Evolutionary conservation across 2,888 invertebrate species (phyloP).

Genomic region (Habrosyne pyritoides): DNA sequence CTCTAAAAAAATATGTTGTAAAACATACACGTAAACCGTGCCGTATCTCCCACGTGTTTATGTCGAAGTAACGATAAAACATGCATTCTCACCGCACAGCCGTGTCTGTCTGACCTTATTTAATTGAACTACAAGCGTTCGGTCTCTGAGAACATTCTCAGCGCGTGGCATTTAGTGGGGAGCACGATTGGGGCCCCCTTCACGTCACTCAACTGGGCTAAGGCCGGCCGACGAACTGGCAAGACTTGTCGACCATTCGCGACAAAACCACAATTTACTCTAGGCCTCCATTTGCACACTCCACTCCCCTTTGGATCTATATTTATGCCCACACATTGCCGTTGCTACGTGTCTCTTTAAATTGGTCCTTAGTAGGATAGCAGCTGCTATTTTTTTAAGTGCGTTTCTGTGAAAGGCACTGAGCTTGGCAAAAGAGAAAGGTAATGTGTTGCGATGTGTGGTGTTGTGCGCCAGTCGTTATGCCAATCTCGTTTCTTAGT

Average conservation of each 20-base stretch:
- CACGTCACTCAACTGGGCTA: constrained; percentile 77
- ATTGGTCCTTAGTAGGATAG: constrained; percentile 40
- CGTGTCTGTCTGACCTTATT: constrained; percentile 52
- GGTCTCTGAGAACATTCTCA: constrained; percentile 55
- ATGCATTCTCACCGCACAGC: constrained; percentile 26
- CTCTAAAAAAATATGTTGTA: background rate
- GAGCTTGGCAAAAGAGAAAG: constrained; percentile 67
- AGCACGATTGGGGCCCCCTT: constrained; percentile 62
- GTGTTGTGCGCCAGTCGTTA: constrained; percentile 22
- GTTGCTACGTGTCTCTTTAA: constrained; percentile 33
- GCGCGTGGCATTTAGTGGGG: constrained; percentile 52
- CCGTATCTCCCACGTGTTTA: constrained; percentile 35
- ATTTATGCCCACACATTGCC: constrained; percentile 20
- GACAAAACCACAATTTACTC: constrained; percentile 37
- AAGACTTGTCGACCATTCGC: constrained; percentile 29
- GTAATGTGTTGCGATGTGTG: constrained; percentile 42
- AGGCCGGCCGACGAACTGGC: constrained; percentile 77
- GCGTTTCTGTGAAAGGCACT: constrained; percentile 58
- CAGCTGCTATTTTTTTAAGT: constrained; percentile 46
- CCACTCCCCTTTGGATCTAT: constrained; percentile 25
- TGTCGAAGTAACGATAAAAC: constrained; percentile 19
- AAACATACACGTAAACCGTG: constrained; percentile 28
- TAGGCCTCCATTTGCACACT: constrained; percentile 40
- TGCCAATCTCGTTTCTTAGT: constrained; percentile 42
- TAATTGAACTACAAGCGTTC: constrained; percentile 49